Percentiles rank a stretch among this genome's conserved stretches.
phyloP scores from a whole-genome alignment of 2,797 vertebrate genomes.

The Melopsittacus undulatus region DNA sequence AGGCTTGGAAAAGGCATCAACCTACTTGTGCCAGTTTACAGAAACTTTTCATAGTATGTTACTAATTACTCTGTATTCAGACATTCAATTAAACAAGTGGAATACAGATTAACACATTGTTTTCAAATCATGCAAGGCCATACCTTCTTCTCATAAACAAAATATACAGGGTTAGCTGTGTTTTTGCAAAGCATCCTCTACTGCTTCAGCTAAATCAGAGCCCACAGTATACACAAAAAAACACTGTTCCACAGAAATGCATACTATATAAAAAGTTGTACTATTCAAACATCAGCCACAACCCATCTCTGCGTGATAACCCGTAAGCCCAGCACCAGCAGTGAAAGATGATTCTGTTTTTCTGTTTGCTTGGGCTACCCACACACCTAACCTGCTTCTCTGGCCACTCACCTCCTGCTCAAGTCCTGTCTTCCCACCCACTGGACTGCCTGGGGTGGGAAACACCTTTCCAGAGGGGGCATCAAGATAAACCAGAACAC shows the following conservation, averaged over 20 bases:
- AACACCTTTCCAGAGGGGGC: not conserved
- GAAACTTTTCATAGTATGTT: not conserved
- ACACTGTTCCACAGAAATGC: not conserved
- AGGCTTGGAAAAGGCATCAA: not conserved
- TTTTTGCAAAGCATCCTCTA: not conserved
- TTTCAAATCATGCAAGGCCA: not conserved
- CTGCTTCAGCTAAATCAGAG: not conserved
- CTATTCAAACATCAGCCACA: not conserved
- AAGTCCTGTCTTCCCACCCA: fast-evolving
- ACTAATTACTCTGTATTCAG: not conserved
- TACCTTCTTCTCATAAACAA: not conserved
- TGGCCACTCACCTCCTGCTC: not conserved
- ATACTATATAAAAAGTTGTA: not conserved
- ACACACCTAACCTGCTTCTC: not conserved
- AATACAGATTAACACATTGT: not conserved
- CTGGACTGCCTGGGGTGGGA: not conserved
- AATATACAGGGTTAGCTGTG: not conserved
- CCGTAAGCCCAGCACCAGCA: fast-evolving
- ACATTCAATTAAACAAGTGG: not conserved
- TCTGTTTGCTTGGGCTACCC: not conserved
- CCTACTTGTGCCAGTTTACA: not conserved
- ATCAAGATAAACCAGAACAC: not conserved
- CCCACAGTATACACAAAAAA: not conserved
- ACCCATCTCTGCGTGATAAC: not conserved
- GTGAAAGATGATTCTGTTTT: not conserved